Evolutionary conservation across 1,140 invertebrate species (phyloP), one percentile per base, ranked within the genome.

Genomic region (Bombus superbus): DNA sequence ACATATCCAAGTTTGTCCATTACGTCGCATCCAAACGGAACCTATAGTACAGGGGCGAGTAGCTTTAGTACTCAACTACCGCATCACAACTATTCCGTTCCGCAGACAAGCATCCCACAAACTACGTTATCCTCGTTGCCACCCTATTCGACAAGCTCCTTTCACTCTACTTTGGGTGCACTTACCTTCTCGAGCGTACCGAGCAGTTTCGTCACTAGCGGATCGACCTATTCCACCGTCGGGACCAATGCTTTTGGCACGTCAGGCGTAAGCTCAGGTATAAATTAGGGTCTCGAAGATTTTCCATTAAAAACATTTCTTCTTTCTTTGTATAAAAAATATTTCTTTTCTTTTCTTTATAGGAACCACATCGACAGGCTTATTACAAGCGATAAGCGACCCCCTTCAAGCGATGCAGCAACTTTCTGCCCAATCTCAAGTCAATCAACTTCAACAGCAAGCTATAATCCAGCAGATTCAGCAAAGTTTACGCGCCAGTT

Each of bases 391-490:
- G 53, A 94, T 95, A 86, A 91, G 92, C 40, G 95, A 95, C 86
- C 95, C 94, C 40, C 82, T 95, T 11, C 94, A 95, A 82, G 94
- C 94, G 10, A 95, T 95, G 94, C 95, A 95, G 82, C 94, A 95
- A 81, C 89, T 95, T 2, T 95, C 95, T 22, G 94, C 94, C 40
- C 94, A 95, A 83, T 95, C 95, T 1, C 95, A 95, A 73, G 95
- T 94, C 0, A 95, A 94, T 87, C 95, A 95, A 69, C 90, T 95
- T 28, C 94, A 95, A 42, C 94, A 95, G 64, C 95, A 95, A 74
- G 95, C 94, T 1, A 95, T 95, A 59, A 95, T 95, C 8, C 94
- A 95, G 10, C 94, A 95, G 83, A 95, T 95, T 38, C 94, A 95
- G 77, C 95, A 95, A 83, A 95, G 94, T 89, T 89, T 95, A 64